These are phyloP conservation scores for Litoditis marina DNA, from an alignment of 2,888 invertebrate genomes.

Conservation along the genomic window DNA sequence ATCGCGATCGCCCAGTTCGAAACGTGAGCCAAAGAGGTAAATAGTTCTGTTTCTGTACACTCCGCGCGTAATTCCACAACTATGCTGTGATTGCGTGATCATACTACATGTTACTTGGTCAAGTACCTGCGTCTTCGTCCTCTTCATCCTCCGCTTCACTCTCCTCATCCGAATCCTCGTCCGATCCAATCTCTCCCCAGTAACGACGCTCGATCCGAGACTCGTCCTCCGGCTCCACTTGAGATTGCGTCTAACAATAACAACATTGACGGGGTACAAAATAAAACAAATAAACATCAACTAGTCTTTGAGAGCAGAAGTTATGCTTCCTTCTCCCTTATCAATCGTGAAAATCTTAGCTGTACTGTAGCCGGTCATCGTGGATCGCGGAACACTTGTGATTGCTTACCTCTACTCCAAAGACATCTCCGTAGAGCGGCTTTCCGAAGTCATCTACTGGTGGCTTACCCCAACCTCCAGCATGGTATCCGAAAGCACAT, in stretches of 20 bases:
- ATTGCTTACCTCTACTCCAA: constrained; percentile 71
- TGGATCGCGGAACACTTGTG: no score
- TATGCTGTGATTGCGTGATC: no score
- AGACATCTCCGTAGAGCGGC: constrained; percentile 97
- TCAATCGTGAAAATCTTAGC: no score
- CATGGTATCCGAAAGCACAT: constrained; percentile 97
- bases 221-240: constrained; percentile 68
- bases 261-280: background rate
- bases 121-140: constrained; percentile 51
- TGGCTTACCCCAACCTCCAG: constrained; percentile 99
- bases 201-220: constrained; percentile 86
- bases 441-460: constrained; percentile 97
- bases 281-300: background rate
- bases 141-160: constrained; percentile 52
- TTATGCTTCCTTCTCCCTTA: no score
- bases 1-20: no score
- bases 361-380: no score
- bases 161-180: constrained; percentile 67
- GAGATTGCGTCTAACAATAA: constrained; percentile 4
- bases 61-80: background rate
- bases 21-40: no score
- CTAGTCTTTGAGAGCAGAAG: no score
- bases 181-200: constrained; percentile 96
- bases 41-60: background rate
- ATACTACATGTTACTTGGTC: no score